A percentile compares a stretch with the other conserved stretches of the same genome.
These are phyloP conservation scores for Drosophila buzzatii DNA, from an alignment of 2,888 invertebrate genomes.

Conservation along the genomic window DNA sequence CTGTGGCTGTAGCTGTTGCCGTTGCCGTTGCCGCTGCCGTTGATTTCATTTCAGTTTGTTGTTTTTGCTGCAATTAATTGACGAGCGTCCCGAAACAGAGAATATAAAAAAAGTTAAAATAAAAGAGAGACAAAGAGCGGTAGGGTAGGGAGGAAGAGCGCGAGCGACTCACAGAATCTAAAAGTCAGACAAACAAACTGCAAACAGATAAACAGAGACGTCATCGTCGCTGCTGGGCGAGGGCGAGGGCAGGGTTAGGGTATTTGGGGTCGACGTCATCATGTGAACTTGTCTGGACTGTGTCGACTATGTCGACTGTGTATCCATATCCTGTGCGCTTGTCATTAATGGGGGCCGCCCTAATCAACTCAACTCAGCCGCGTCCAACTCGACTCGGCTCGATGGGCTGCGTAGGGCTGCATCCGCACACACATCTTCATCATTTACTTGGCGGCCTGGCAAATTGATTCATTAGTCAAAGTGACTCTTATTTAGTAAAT, in stretches of 20 bases:
- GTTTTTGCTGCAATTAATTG: slow-evolving; percentile 74
- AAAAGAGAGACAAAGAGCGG: slow-evolving; percentile 15
- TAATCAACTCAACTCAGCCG: slow-evolving; percentile 56
- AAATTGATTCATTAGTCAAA: slow-evolving; percentile 82
- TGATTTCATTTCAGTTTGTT: slow-evolving; percentile 74
- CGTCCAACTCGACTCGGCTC: slow-evolving; percentile 13
- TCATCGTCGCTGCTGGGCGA: slow-evolving; percentile 32
- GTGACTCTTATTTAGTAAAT: slow-evolving; percentile 79
- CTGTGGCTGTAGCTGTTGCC: slow-evolving; percentile 42
- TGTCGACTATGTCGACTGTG: slow-evolving; percentile 37
- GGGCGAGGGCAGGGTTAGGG: slow-evolving; percentile 8
- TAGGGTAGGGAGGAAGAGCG: neutral
- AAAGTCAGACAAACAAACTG: slow-evolving; percentile 63
- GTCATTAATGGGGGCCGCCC: slow-evolving; percentile 70
- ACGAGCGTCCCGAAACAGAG: slow-evolving; percentile 60
- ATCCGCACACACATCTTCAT: slow-evolving; percentile 67
- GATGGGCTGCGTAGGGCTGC: slow-evolving; percentile 9
- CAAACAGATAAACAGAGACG: slow-evolving; percentile 66
- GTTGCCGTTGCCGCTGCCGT: slow-evolving; percentile 43
- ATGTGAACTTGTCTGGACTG: slow-evolving; percentile 68
- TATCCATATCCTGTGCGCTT: slow-evolving; percentile 73
- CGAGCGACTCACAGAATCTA: slow-evolving; percentile 43
- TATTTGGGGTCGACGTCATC: slow-evolving; percentile 54
- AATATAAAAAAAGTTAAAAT: slow-evolving; percentile 31
- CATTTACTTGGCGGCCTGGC: slow-evolving; percentile 69